Evolutionary conservation across 2,888 invertebrate species (phyloP), one percentile per base, ranked within the genome.

Genomic region (Salticus scenicus): DNA sequence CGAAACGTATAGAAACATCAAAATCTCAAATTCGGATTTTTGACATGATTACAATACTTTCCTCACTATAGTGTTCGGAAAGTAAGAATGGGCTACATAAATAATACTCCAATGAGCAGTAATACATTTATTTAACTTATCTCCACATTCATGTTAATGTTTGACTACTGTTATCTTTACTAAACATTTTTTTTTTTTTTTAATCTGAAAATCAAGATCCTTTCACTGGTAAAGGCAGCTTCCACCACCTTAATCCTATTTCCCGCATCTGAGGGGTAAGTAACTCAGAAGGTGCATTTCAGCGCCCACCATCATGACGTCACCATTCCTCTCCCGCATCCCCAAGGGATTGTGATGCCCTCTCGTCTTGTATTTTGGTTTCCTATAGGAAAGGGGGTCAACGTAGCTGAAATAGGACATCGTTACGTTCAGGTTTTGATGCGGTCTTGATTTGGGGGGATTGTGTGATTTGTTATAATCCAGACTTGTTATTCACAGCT

Each of bases 171-270:
- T n/a, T n/a, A n/a, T n/a, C n/a, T n/a, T n/a, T n/a, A n/a, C n/a
- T n/a, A n/a, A n/a, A n/a, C n/a, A n/a, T n/a, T n/a, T n/a, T n/a
- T n/a, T n/a, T n/a, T n/a, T n/a, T n/a, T n/a, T n/a, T n/a, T n/a
- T n/a, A 37, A 10, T 37, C 7, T 37, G 37, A 37, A 37, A 37
- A 37, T 37, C 37, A 37, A 37, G 37, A 37, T 37, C 7, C 4
- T 10, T 37, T 4, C 7, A 37, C 37, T 4, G 37, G 4, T 69
- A 42, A 74, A 74, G 37, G 67, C 67, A 24, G 74, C 69, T 5
- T 57, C 57, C 57, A 24, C 57, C 57, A 57, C 57, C 67, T 81
- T 81, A 81, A 81, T 81, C 81, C 74, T 70, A 81, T 81, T 81
- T 81, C 57, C 74, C 24, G 41, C 67, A 47, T 31, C 67, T 57